Evolutionary conservation across 2,888 invertebrate species (phyloP).

Genomic region (Ctenicera cuprea): DNA sequence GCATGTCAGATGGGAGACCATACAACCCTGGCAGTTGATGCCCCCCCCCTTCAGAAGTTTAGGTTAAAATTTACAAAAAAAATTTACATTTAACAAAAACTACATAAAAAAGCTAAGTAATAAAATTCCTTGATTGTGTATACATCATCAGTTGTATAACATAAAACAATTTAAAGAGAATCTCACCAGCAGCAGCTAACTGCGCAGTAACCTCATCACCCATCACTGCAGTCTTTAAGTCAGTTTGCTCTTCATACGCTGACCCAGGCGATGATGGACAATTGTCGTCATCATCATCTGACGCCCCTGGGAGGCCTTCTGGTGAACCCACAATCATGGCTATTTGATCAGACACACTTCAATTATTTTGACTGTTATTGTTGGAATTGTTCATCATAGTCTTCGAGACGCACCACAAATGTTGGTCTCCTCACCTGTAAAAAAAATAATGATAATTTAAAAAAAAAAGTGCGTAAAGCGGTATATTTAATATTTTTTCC

Average conservation of each 20-base stretch:
- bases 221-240: slow-evolving; percentile 89
- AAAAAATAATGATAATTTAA: too few species aligned
- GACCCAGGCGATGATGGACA: slow-evolving; percentile 88
- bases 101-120: too few species aligned
- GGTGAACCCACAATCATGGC: slow-evolving; percentile 78
- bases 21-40: too few species aligned
- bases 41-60: too few species aligned
- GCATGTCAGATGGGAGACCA: too few species aligned
- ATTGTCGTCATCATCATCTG: slow-evolving; percentile 88
- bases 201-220: slow-evolving; percentile 97
- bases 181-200: slow-evolving; percentile 93
- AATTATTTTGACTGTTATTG: slow-evolving; percentile 66
- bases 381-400: slow-evolving; percentile 71
- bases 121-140: too few species aligned
- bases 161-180: too few species aligned
- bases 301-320: slow-evolving; percentile 72
- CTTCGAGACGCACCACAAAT: slow-evolving; percentile 67
- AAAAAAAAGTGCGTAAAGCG: too few species aligned
- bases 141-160: too few species aligned
- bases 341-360: slow-evolving; percentile 77
- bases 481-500: too few species aligned
- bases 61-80: too few species aligned
- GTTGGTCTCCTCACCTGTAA: slow-evolving; percentile 61
- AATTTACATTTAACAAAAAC: too few species aligned
- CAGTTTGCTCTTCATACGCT: slow-evolving; percentile 86